Percentiles rank a stretch among this genome's conserved stretches.
Conservation (phyloP, 2,888 invertebrate genomes). For the Cataglyphis albicans region DNA sequence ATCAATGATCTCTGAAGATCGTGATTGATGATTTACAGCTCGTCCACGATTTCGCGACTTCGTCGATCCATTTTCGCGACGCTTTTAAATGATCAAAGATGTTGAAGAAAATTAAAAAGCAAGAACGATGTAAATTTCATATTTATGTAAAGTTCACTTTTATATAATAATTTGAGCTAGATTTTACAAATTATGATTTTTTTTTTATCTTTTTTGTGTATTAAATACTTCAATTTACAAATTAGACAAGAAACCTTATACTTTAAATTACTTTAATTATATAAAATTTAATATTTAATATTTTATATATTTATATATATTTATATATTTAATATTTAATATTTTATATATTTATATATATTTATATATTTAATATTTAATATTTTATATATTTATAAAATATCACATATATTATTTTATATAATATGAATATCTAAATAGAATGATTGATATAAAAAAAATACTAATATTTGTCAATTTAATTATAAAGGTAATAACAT, state of each 20-base stretch:
- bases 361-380: too few relatives aligned
- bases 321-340: too few relatives aligned
- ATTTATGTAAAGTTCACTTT: constrained; percentile 1
- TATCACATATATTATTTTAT: constrained; percentile 10
- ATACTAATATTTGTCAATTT: not conserved
- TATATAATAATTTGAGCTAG: not conserved
- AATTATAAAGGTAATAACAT: not conserved
- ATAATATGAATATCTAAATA: not conserved
- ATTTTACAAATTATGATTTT: not conserved
- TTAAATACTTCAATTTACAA: not conserved
- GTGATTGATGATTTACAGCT: not conserved
- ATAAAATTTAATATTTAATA: not conserved
- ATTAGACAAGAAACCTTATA: not conserved
- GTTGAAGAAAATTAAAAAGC: not conserved
- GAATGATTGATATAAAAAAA: constrained; percentile 2
- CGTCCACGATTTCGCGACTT: not conserved
- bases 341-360: too few relatives aligned
- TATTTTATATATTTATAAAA: not conserved
- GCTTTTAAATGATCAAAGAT: not conserved
- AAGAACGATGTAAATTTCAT: not conserved
- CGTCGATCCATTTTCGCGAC: not conserved
- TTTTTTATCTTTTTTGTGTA: not conserved
- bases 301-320: too few relatives aligned
- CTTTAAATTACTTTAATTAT: not conserved
- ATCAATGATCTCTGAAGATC: not conserved